phyloP scores from a whole-genome alignment of 1,140 invertebrate genomes.

The Bilobella aurantiaca region DNA sequence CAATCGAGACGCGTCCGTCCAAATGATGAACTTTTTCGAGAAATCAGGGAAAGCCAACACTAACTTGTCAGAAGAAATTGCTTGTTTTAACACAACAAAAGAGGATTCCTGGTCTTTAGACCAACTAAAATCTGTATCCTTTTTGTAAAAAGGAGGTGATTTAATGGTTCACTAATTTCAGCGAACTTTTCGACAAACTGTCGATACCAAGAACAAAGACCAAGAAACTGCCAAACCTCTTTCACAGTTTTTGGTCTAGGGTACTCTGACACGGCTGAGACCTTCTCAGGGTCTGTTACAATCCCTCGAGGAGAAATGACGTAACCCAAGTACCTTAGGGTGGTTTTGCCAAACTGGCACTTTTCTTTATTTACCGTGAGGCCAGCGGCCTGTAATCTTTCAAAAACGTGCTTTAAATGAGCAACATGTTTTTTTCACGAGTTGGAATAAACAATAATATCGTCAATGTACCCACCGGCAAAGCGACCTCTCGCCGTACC shows the following conservation, averaged over 20 bases:
- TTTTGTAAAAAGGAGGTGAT: constrained; percentile 27
- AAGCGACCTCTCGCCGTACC: constrained; percentile 36
- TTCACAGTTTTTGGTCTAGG: constrained; percentile 34
- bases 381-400: constrained; percentile 14
- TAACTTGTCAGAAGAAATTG: constrained; percentile 1
- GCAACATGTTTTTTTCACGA: constrained; percentile 35
- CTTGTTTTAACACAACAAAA: constrained; percentile 15
- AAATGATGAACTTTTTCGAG: neutral
- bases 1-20: constrained; percentile 4
- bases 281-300: constrained; percentile 36
- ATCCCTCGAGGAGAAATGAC: constrained; percentile 37
- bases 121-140: constrained; percentile 14
- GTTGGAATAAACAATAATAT: constrained; percentile 44
- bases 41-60: constrained; percentile 34
- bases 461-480: constrained; percentile 44
- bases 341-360: constrained; percentile 33
- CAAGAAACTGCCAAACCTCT: constrained; percentile 36
- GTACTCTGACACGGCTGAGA: constrained; percentile 36
- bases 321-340: constrained; percentile 39
- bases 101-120: neutral
- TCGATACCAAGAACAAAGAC: constrained; percentile 37
- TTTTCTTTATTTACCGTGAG: constrained; percentile 33
- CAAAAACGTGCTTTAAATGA: constrained; percentile 29
- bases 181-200: constrained; percentile 37
- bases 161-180: constrained; percentile 33